These are phyloP conservation scores for Zaprionus inermis DNA, from an alignment of 1,140 invertebrate genomes.

Conservation along the genomic window DNA sequence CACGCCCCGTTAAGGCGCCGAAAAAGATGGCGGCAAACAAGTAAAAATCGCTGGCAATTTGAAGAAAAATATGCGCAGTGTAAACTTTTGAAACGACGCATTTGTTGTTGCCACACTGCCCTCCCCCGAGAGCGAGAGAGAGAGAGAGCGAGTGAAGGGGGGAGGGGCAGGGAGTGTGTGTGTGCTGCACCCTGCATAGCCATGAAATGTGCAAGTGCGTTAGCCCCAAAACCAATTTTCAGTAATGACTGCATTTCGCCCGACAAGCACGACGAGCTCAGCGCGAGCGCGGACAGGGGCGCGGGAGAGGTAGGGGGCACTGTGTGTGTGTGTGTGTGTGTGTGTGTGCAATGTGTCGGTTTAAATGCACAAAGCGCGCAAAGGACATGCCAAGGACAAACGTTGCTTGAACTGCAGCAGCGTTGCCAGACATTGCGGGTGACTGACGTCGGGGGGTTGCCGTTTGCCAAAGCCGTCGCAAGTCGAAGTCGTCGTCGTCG, in stretches of 20 bases:
- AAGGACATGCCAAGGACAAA: conserved; percentile 82
- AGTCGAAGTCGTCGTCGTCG: conserved; percentile 1
- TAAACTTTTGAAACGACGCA: conserved; percentile 81
- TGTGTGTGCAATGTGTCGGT: conserved; percentile 45
- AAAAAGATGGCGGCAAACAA: conserved; percentile 76
- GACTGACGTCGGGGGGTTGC: not conserved
- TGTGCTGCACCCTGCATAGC: conserved; percentile 66
- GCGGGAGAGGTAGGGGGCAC: not conserved
- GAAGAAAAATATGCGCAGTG: conserved; percentile 80
- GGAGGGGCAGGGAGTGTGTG: not conserved
- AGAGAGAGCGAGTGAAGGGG: too few species aligned
- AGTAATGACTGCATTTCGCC: conserved; percentile 82
- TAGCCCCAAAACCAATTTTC: conserved; percentile 83
- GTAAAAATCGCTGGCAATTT: conserved; percentile 81
- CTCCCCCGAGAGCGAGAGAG: conserved; percentile 7
- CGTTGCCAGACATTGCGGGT: conserved; percentile 13
- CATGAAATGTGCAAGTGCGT: conserved; percentile 81
- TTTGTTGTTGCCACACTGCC: conserved; percentile 48
- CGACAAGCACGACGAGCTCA: conserved; percentile 45
- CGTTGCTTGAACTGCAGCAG: conserved; percentile 73
- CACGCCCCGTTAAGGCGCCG: conserved; percentile 51
- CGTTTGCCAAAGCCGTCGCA: conserved; percentile 33
- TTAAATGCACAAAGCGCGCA: conserved; percentile 81
- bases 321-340: too few species aligned
- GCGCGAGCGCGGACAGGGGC: not conserved